Evolutionary conservation across 2,113 vertebrate species (phyloP).

Genomic region (Bungarus multicinctus): DNA sequence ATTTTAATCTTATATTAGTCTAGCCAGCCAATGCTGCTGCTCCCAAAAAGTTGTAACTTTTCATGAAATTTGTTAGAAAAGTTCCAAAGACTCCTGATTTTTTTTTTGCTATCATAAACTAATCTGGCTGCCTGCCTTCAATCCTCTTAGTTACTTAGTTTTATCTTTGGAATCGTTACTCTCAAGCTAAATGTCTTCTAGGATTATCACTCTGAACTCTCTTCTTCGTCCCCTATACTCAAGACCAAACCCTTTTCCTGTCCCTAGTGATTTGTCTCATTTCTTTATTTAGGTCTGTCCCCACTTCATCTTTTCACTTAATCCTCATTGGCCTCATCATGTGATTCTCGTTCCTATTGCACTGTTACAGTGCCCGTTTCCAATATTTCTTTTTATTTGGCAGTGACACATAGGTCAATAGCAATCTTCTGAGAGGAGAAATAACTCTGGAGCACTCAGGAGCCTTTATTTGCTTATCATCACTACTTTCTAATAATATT

Average conservation of each 20-base stretch:
- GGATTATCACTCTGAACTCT: not conserved
- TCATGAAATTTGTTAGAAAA: not conserved
- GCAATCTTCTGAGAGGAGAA: not conserved
- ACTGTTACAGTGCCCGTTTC: not conserved
- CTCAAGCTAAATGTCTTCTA: not conserved
- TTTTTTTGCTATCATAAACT: not conserved
- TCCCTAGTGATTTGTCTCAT: not conserved
- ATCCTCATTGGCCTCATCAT: not conserved
- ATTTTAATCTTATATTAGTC: not conserved
- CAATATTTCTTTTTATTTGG: not conserved
- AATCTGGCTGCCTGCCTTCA: not conserved
- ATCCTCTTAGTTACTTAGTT: not conserved
- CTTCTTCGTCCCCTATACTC: not conserved
- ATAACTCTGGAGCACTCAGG: not conserved
- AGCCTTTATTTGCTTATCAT: not conserved
- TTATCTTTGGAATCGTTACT: not conserved
- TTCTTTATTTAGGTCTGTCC: not conserved
- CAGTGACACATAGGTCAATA: not conserved
- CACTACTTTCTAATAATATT: not conserved
- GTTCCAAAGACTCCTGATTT: not conserved
- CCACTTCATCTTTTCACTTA: not conserved
- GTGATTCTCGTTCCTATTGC: not conserved
- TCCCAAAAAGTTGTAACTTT: not conserved
- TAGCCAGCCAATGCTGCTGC: not conserved
- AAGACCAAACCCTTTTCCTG: not conserved